Conservation (phyloP, 2,113 vertebrate genomes). For the Phaetusa simplex region DNA sequence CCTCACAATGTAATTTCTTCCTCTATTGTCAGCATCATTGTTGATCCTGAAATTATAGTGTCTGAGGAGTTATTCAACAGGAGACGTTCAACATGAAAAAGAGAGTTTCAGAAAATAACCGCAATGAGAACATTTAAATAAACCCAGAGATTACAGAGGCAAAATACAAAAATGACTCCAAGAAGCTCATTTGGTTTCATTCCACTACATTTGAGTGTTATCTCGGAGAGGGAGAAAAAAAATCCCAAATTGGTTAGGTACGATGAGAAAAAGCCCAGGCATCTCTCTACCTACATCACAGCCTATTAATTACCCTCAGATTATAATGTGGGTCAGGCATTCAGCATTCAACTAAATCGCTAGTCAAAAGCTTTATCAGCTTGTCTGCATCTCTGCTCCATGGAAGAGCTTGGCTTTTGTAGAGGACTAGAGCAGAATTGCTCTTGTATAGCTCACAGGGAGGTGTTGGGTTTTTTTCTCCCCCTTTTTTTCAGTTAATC, state of each 20-base stretch:
- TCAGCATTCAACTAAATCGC: not conserved
- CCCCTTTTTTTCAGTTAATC: not conserved
- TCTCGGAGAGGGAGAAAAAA: not conserved
- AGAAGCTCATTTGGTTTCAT: not conserved
- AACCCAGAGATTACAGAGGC: not conserved
- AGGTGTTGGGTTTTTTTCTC: accelerated
- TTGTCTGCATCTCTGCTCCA: not conserved
- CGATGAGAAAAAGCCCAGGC: not conserved
- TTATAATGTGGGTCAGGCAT: not conserved
- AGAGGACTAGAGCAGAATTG: not conserved
- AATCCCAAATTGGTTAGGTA: not conserved
- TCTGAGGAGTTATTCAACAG: constrained; percentile 44
- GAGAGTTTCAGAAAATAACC: constrained; percentile 46
- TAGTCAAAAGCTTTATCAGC: not conserved
- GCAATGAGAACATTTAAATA: constrained; percentile 54
- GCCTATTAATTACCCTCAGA: not conserved
- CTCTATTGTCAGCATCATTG: constrained; percentile 48
- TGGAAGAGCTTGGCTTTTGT: not conserved
- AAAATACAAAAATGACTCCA: not conserved
- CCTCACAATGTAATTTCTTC: constrained; percentile 58
- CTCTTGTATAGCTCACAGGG: not conserved
- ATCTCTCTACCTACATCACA: not conserved
- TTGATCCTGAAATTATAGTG: constrained; percentile 77
- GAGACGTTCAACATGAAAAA: constrained; percentile 30
- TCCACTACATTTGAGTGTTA: not conserved